Percentiles rank a stretch among this genome's conserved stretches.
These are phyloP conservation scores for Chaetodon trifasciatus DNA, from an alignment of 2,797 vertebrate species.

Conservation along the genomic window DNA sequence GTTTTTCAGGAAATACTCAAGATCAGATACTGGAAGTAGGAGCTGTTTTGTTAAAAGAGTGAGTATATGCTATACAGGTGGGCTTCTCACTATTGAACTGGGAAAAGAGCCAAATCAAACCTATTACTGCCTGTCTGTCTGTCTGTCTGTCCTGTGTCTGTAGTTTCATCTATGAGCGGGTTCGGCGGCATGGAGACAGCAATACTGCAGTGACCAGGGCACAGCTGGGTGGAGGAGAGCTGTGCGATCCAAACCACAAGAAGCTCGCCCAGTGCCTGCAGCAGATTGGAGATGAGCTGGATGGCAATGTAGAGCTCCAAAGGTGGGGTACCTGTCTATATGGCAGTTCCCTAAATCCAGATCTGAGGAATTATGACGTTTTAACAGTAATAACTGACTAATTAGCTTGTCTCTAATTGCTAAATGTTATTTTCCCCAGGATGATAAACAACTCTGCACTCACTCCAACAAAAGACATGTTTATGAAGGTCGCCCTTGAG, in stretches of 20 bases:
- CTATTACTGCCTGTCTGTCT: neutral
- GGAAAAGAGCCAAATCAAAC: neutral
- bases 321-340: slow-evolving; percentile 70
- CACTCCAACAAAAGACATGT: slow-evolving; percentile 88
- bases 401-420: neutral
- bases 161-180: slow-evolving; percentile 90
- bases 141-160: neutral
- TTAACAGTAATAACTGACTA: neutral
- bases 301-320: slow-evolving; percentile 89
- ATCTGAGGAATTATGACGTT: neutral
- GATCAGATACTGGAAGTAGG: slow-evolving; percentile 84
- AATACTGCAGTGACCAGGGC: slow-evolving; percentile 68
- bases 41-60: slow-evolving; percentile 83
- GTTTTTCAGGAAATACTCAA: slow-evolving; percentile 65
- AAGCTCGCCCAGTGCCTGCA: slow-evolving; percentile 88
- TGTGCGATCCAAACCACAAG: slow-evolving; percentile 86
- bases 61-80: slow-evolving; percentile 51
- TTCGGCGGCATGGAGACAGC: slow-evolving; percentile 68
- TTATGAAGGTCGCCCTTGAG: slow-evolving; percentile 90
- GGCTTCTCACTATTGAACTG: neutral
- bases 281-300: slow-evolving; percentile 91
- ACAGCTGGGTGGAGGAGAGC: slow-evolving; percentile 76
- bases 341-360: neutral
- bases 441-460: slow-evolving; percentile 90
- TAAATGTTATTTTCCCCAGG: slow-evolving; percentile 69